Percentiles rank a stretch among this genome's conserved stretches.
phyloP scores from a whole-genome alignment of 92 coral and sea anemone genomes.

The Palythoa caribaeorum region DNA sequence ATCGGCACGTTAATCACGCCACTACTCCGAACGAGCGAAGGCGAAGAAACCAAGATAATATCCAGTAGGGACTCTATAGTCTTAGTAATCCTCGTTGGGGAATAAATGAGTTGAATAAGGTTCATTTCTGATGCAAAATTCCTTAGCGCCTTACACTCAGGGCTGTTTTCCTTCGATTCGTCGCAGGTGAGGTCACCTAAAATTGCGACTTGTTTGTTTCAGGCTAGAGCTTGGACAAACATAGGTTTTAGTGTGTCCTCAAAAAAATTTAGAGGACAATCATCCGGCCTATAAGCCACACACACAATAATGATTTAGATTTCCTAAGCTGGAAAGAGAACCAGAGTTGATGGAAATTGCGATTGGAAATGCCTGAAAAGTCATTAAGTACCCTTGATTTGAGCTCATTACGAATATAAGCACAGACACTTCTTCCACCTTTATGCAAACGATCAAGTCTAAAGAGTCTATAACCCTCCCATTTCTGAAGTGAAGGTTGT shows the following conservation, averaged over 20 bases:
- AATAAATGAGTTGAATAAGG: too few relatives aligned
- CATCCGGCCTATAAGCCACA: slow-evolving; percentile 66
- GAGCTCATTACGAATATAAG: slow-evolving; percentile 68
- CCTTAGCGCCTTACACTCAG: too few relatives aligned
- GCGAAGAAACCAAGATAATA: too few relatives aligned
- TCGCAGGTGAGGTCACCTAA: too few relatives aligned
- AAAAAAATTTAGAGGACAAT: slow-evolving; percentile 60
- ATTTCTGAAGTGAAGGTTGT: background rate
- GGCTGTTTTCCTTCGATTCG: too few relatives aligned
- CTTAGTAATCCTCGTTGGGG: too few relatives aligned
- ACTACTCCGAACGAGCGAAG: background rate
- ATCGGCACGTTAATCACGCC: slow-evolving; percentile 57
- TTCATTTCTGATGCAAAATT: too few relatives aligned
- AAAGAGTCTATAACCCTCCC: slow-evolving; percentile 10
- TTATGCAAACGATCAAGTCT: slow-evolving; percentile 69
- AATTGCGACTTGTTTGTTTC: too few relatives aligned
- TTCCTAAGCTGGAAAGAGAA: slow-evolving; percentile 49
- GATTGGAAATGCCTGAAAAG: slow-evolving; percentile 45
- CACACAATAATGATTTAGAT: slow-evolving; percentile 58
- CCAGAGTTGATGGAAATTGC: slow-evolving; percentile 70
- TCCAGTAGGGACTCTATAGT: too few relatives aligned
- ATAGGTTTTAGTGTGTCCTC: too few relatives aligned
- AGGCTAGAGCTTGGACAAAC: too few relatives aligned
- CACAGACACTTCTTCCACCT: slow-evolving; percentile 70
- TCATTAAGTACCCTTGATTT: slow-evolving; percentile 56